These are phyloP conservation scores for Acanthacorydalis orientalis DNA, from an alignment of 2,888 invertebrate species.

Conservation along the genomic window DNA sequence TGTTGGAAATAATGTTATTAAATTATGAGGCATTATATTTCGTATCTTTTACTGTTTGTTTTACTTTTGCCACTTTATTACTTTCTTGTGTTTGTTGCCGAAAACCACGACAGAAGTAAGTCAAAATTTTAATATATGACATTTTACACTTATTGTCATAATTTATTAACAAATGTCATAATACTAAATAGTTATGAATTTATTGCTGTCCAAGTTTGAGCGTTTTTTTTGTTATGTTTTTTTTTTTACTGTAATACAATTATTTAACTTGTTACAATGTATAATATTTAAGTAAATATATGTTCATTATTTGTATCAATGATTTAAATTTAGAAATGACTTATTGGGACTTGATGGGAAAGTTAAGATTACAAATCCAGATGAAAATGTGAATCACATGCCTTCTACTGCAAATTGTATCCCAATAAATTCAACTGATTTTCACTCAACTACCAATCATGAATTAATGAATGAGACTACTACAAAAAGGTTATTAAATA, in stretches of 20 bases:
- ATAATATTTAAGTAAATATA: background rate
- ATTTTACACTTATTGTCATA: too few relatives aligned
- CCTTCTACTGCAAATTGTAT: conserved; percentile 19
- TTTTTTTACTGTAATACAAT: background rate
- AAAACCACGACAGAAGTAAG: conserved; percentile 58
- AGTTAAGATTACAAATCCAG: conserved; percentile 54
- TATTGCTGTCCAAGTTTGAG: background rate
- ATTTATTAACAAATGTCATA: too few relatives aligned
- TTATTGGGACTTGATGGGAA: conserved; percentile 53
- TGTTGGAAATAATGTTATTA: too few relatives aligned
- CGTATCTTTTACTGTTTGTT: background rate
- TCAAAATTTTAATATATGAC: conserved; percentile 2
- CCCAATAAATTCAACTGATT: conserved; percentile 14
- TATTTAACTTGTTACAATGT: background rate
- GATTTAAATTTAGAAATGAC: conserved; percentile 39
- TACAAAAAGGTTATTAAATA: conserved; percentile 23
- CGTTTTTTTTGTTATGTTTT: background rate
- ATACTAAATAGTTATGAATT: too few relatives aligned
- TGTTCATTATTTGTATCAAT: background rate
- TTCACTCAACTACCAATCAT: background rate
- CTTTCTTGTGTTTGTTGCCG: conserved; percentile 59
- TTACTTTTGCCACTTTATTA: conserved; percentile 34
- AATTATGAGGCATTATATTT: background rate
- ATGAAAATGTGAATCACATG: conserved; percentile 36
- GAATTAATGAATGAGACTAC: conserved; percentile 8